Percentiles rank a stretch among this genome's conserved stretches.
phyloP scores from a whole-genome alignment of 2,797 vertebrate species.

The Labroides dimidiatus region DNA sequence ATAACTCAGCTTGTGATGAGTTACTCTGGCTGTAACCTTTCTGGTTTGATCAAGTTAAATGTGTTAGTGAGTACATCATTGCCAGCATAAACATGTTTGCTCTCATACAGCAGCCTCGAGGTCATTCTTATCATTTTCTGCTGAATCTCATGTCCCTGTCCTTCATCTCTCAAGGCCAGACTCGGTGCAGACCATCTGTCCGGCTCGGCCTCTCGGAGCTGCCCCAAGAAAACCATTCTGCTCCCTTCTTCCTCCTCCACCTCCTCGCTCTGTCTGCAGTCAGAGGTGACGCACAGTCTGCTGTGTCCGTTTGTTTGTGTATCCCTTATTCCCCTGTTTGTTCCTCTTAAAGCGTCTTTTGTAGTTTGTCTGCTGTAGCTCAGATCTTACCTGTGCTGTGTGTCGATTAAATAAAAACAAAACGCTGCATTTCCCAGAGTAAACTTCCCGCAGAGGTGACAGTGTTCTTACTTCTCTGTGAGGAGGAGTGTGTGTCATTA shows the following conservation, averaged over 20 bases:
- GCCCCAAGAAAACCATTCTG: constrained; percentile 98
- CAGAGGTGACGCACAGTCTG: constrained; percentile 81
- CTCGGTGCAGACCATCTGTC: constrained; percentile 77
- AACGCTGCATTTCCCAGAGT: constrained; percentile 37
- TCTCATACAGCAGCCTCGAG: constrained; percentile 30
- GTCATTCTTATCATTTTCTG: constrained; percentile 29
- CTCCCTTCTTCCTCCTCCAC: constrained; percentile 87
- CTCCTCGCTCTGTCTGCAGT: constrained; percentile 81
- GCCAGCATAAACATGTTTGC: not conserved
- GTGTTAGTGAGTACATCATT: not conserved
- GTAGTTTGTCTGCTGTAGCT: constrained; percentile 19
- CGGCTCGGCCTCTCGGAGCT: constrained; percentile 88
- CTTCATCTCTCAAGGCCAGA: constrained; percentile 82
- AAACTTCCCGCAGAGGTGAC: constrained; percentile 8
- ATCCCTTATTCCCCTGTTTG: not conserved
- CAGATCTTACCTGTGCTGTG: constrained; percentile 6
- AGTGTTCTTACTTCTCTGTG: constrained; percentile 38
- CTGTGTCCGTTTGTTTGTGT: constrained; percentile 54
- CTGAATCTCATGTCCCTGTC: constrained; percentile 54
- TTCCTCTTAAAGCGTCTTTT: not conserved
- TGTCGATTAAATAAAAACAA: constrained; percentile 1
- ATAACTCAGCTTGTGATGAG: not conserved
- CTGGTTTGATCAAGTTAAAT: no score
- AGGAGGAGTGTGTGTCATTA: constrained; percentile 27
- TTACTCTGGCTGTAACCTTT: not conserved